phyloP scores from a whole-genome alignment of 1,140 invertebrate species.

The Drosophila bipectinata region DNA sequence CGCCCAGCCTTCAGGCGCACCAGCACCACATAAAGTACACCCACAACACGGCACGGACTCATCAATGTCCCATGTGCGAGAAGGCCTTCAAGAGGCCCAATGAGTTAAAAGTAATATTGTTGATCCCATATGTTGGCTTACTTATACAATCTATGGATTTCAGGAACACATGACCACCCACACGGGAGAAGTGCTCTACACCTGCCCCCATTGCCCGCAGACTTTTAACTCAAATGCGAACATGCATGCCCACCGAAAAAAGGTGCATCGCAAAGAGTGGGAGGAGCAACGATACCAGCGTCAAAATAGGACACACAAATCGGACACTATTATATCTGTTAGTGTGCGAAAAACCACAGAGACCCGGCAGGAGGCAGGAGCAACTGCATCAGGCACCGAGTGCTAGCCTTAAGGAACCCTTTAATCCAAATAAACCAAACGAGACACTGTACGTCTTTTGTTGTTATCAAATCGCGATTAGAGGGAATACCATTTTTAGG shows the following conservation, averaged over 20 bases:
- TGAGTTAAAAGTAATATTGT: constrained; percentile 47
- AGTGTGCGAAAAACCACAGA: constrained; percentile 69
- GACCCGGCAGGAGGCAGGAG: constrained; percentile 7
- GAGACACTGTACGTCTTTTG: constrained; percentile 5
- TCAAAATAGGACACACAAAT: constrained; percentile 22
- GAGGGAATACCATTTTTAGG: constrained; percentile 43
- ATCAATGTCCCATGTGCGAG: constrained; percentile 73
- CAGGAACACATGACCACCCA: constrained; percentile 81
- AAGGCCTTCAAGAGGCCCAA: constrained; percentile 72
- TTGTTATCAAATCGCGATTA: constrained; percentile 4
- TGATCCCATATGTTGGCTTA: neutral
- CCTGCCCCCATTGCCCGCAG: constrained; percentile 77
- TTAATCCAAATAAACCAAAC: constrained; percentile 35
- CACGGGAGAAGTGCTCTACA: constrained; percentile 73
- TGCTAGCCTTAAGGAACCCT: constrained; percentile 10
- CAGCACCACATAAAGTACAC: constrained; percentile 68
- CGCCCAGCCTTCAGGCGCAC: constrained; percentile 65
- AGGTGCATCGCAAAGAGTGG: constrained; percentile 77
- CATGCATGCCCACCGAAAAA: constrained; percentile 81
- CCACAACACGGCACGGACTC: constrained; percentile 58
- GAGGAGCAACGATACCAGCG: constrained; percentile 56
- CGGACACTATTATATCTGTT: constrained; percentile 56
- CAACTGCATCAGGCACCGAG: constrained; percentile 1
- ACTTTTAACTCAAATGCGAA: constrained; percentile 81
- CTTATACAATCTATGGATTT: neutral